Conservation (phyloP, 1,140 invertebrate species). For the Brachionus koreanus region DNA sequence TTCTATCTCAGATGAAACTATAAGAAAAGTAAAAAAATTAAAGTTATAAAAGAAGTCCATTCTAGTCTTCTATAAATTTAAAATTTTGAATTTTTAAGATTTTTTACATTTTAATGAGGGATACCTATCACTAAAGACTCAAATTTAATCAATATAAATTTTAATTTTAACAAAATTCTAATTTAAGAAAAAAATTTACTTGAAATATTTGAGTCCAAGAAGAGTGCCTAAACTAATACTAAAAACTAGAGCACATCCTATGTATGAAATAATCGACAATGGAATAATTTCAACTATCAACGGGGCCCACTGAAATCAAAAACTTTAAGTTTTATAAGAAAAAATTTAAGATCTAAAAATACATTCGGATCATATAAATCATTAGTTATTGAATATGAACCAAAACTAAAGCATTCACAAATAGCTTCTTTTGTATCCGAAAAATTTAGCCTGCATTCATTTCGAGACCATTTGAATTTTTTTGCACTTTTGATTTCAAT, state of each 20-base stretch:
- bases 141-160: too few species aligned
- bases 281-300: conserved; percentile 51
- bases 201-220: conserved; percentile 52
- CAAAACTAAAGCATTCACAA: not conserved
- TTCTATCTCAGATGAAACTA: too few species aligned
- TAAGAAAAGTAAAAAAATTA: too few species aligned
- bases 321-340: not conserved
- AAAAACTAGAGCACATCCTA: conserved; percentile 53
- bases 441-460: not conserved
- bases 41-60: too few species aligned
- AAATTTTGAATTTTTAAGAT: too few species aligned
- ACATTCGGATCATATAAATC: conserved; percentile 43
- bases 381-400: conserved; percentile 37
- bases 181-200: conserved; percentile 47
- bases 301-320: conserved; percentile 54
- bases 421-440: not conserved
- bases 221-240: conserved; percentile 52
- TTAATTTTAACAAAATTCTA: not conserved
- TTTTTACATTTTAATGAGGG: too few species aligned
- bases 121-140: too few species aligned
- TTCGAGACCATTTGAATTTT: conserved; percentile 20
- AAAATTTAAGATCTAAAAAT: not conserved
- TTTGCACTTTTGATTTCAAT: not conserved
- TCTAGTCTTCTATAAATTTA: too few species aligned
- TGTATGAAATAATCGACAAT: conserved; percentile 56